Evolutionary conservation across 1,140 invertebrate genomes (phyloP).

Genomic region (Schlechtendalia chinensis): DNA sequence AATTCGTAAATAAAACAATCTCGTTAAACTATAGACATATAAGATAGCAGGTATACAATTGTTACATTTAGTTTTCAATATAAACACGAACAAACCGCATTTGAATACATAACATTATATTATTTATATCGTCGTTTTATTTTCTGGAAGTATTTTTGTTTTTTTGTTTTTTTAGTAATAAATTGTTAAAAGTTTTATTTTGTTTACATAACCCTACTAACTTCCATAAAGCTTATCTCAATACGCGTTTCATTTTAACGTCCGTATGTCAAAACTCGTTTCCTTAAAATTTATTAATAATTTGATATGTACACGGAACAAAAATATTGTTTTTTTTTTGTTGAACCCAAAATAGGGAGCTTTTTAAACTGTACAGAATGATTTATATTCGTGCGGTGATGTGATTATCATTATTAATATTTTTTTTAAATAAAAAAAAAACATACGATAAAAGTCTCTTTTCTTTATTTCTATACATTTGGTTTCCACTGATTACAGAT

Average conservation of each 20-base stretch:
- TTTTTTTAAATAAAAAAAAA: not conserved
- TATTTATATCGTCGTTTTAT: too few relatives aligned
- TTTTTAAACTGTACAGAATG: not conserved
- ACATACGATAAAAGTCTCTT: not conserved
- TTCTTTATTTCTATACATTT: slow-evolving; percentile 5
- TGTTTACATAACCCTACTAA: too few relatives aligned
- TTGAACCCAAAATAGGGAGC: too few relatives aligned
- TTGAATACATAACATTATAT: too few relatives aligned
- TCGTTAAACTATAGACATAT: too few relatives aligned
- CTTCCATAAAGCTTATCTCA: not conserved
- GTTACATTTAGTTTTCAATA: too few relatives aligned
- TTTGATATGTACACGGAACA: not conserved
- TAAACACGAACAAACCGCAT: too few relatives aligned
- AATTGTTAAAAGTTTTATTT: too few relatives aligned
- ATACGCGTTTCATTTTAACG: not conserved
- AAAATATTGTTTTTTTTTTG: slow-evolving; percentile 14
- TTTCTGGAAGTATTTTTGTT: too few relatives aligned
- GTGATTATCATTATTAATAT: not conserved
- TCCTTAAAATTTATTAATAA: not conserved
- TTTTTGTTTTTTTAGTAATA: too few relatives aligned
- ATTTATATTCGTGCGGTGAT: slow-evolving; percentile 9
- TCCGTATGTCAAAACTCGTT: not conserved
- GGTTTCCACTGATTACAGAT: slow-evolving; percentile 2
- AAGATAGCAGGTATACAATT: too few relatives aligned
- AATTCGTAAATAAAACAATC: too few relatives aligned